Base-by-base conservation (phyloP, 2,797 vertebrate species). In the Trematomus bernacchii region DNA sequence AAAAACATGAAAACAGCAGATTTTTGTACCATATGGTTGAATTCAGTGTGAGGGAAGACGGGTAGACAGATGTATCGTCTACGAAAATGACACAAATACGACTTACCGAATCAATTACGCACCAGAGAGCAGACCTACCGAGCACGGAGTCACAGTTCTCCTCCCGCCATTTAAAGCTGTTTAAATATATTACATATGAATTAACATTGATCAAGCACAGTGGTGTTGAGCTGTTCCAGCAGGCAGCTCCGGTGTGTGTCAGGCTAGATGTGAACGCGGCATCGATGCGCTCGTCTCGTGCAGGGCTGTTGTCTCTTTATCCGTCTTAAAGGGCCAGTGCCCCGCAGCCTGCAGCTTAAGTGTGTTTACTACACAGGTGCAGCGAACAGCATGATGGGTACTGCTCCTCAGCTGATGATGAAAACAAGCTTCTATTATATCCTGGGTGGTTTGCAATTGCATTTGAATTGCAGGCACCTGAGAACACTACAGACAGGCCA, bases 251-350 rank as follows among this genome's bases (percentile, higher is more conserved):
- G 15, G 52, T 7, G 47, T 3, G 23, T 50, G 67, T 68, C 30
- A 1, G 63, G 21, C 9, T 33, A 68, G 67, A 87, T 1, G 60
- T 18, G 66, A 51, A 71, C 86, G 91, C 88, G 67, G 76, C 80
- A 80, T 69, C 77, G 81, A 86, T 73, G 80, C 85, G 82, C 74
- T 82, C 52, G 12, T 66, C 63, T 79, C 6, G 30, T 10, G 78
- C 68, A 60, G 66, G 61, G 70, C 83, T 27, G 71, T 66, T 47
- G 73, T 75, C 58, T 74, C 54, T 71, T 83, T 73, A 77, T 89
- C 44, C 48, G 15, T 83, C 91, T 93, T 94, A 93, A 93, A 93
- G 93, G 87, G 91, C 60, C 91, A 92, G 91, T 70, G 3, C 82
- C 21, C 79, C 62, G 10, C 13, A 6, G 40, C 19, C 51, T 21